phyloP scores from a whole-genome alignment of 2,797 vertebrate genomes.

The Enteromius trimaculatus region DNA sequence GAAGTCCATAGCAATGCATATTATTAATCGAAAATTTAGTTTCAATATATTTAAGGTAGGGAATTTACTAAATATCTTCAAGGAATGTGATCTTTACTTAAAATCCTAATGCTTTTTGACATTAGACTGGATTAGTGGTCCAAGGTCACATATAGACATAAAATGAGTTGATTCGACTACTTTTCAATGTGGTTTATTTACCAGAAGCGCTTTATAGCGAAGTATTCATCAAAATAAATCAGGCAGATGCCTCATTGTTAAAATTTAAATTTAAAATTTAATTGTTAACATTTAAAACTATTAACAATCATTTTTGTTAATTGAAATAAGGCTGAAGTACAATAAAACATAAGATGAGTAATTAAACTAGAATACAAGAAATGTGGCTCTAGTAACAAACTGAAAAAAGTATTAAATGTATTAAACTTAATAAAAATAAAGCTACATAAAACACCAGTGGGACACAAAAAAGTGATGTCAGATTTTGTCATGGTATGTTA shows the following conservation, averaged over 20 bases:
- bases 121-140: no score
- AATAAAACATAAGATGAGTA: not conserved
- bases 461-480: not conserved
- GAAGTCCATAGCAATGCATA: no score
- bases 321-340: not conserved
- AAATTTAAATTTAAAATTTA: no score
- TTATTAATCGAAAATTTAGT: no score
- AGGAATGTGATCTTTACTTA: no score
- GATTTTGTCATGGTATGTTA: not conserved
- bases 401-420: not conserved
- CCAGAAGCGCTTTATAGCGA: not conserved
- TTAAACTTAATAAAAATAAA: not conserved
- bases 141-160: not conserved
- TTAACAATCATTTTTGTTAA: not conserved
- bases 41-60: no score
- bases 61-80: no score
- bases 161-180: not conserved
- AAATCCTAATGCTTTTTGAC: no score
- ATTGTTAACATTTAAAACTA: not conserved
- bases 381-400: not conserved
- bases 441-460: not conserved
- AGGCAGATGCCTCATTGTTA: not conserved
- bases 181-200: not conserved
- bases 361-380: not conserved
- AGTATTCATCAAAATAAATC: not conserved